A percentile compares a stretch with the other conserved stretches of the same genome.
Conservation (phyloP, 2,113 vertebrate genomes). For the Sialia sialis region DNA sequence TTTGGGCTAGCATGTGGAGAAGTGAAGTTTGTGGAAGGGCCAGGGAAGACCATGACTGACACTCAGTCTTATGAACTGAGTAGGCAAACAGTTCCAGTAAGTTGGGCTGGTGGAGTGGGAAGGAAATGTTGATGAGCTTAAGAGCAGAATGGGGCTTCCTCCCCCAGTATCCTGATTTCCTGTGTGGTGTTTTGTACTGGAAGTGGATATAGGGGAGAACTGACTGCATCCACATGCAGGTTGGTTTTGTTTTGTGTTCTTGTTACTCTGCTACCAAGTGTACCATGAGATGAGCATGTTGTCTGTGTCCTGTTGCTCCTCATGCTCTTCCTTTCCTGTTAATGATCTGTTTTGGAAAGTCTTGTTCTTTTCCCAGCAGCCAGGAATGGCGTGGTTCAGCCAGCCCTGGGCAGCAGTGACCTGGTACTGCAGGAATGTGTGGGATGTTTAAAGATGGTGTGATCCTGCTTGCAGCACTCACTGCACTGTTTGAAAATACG, state of each 20-base stretch:
- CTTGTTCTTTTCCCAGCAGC: neutral
- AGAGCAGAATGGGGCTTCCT: neutral
- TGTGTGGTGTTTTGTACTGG: neutral
- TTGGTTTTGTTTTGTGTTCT: neutral
- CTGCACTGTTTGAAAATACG: fast-evolving
- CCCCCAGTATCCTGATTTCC: neutral
- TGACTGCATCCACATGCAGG: neutral
- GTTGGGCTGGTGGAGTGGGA: neutral
- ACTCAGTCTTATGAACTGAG: neutral
- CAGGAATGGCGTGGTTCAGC: neutral
- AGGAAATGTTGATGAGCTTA: neutral
- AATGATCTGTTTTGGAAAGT: neutral
- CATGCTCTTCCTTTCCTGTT: neutral
- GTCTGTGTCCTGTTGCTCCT: neutral
- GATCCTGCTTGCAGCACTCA: neutral
- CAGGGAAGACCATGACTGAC: neutral
- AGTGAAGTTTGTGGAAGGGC: neutral
- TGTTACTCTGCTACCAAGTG: neutral
- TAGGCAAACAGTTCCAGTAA: neutral
- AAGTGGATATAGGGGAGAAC: neutral
- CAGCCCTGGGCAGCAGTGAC: neutral
- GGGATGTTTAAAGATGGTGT: neutral
- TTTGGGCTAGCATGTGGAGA: neutral
- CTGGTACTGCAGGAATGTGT: neutral
- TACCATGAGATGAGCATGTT: neutral